Percentiles rank a stretch among this genome's conserved stretches.
Conservation (phyloP, 2,113 vertebrate species). For the Lepidothrix coronata region DNA sequence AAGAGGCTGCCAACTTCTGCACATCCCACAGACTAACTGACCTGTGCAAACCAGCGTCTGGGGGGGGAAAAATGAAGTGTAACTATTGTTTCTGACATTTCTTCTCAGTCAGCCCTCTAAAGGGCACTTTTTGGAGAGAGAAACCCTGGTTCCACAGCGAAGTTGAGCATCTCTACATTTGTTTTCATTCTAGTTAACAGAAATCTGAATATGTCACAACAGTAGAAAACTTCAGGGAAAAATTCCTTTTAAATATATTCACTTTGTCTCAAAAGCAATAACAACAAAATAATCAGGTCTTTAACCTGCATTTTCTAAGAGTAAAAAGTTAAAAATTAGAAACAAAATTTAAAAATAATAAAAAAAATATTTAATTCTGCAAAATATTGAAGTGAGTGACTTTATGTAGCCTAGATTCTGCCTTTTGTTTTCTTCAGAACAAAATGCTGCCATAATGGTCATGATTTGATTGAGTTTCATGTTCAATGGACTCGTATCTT, state of each 20-base stretch:
- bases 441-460: background rate
- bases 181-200: background rate
- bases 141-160: background rate
- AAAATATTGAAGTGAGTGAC: background rate
- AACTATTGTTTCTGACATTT: background rate
- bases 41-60: background rate
- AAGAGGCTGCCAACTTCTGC: background rate
- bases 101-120: background rate
- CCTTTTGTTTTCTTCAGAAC: background rate
- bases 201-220: background rate
- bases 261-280: background rate
- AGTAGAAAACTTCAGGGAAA: background rate
- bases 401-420: background rate
- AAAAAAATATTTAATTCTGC: background rate
- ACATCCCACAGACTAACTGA: background rate
- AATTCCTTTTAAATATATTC: background rate
- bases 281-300: background rate
- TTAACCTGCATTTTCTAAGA: background rate
- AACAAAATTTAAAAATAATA: background rate
- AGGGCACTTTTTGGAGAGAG: background rate
- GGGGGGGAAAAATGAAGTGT: background rate
- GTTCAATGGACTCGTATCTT: background rate
- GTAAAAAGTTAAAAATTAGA: background rate
- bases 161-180: accelerated
- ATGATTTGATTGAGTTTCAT: background rate